These are phyloP conservation scores for Piscicola geometra DNA, from an alignment of 2,888 invertebrate species.

Conservation along the genomic window DNA sequence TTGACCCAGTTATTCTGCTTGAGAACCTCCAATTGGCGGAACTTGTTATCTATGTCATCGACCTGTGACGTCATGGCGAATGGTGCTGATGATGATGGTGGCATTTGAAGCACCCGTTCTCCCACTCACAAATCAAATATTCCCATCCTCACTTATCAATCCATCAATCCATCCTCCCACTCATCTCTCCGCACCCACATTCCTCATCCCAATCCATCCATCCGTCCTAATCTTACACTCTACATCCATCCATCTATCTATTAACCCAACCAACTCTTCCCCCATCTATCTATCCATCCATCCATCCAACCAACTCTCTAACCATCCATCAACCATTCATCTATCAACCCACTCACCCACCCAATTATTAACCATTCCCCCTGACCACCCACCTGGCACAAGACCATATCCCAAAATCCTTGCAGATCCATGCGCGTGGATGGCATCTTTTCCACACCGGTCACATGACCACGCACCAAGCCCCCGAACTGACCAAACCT, in stretches of 20 bases:
- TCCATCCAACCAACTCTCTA: not conserved
- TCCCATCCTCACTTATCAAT: not conserved
- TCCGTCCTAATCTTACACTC: not conserved
- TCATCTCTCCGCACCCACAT: conserved; percentile 1
- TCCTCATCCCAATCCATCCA: not conserved
- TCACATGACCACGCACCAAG: conserved; percentile 16
- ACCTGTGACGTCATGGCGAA: not conserved
- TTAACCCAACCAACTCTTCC: no score
- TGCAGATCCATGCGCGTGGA: conserved; percentile 18
- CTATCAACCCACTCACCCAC: no score
- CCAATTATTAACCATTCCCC: no score
- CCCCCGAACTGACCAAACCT: conserved; percentile 19
- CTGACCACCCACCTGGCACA: conserved; percentile 20
- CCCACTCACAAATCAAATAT: no score
- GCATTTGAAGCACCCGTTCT: no score
- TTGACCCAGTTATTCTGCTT: conserved; percentile 22
- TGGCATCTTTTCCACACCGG: not conserved
- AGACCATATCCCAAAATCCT: conserved; percentile 31
- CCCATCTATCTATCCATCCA: not conserved
- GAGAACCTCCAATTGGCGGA: conserved; percentile 1
- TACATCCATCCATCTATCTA: conserved; percentile 18
- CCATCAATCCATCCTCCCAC: not conserved
- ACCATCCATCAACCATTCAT: no score
- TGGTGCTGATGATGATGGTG: no score
- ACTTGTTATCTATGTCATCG: conserved; percentile 21